Percentiles rank a stretch among this genome's conserved stretches.
phyloP scores from a whole-genome alignment of 2,797 vertebrate genomes.

The Lateolabrax maculatus region DNA sequence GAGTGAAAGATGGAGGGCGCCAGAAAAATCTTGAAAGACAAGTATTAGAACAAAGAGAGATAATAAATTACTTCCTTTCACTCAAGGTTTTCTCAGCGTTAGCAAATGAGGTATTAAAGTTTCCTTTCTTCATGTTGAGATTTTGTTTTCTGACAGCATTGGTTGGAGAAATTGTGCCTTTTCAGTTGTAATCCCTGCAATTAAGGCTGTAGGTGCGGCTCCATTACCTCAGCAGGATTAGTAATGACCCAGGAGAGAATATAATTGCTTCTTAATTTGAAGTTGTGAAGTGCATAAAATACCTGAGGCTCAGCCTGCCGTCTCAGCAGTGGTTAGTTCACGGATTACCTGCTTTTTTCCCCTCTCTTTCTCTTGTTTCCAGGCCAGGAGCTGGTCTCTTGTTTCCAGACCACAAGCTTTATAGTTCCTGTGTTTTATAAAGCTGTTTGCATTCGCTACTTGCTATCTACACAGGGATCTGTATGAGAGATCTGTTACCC shows the following conservation, averaged over 20 bases:
- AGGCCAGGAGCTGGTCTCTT: conserved; percentile 17
- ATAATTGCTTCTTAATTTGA: conserved; percentile 84
- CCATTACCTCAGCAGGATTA: conserved; percentile 77
- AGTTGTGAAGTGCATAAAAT: conserved; percentile 79
- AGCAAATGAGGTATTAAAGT: conserved; percentile 63
- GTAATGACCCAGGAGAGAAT: conserved; percentile 79
- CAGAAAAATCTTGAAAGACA: conserved; percentile 24
- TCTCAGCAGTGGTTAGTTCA: conserved; percentile 63
- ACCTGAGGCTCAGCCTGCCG: conserved; percentile 73
- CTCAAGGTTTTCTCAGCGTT: conserved; percentile 34
- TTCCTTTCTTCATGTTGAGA: conserved; percentile 63
- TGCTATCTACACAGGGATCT: conserved; percentile 6
- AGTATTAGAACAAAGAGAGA: conserved; percentile 41
- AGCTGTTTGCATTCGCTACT: conserved; percentile 27
- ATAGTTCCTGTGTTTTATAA: conserved; percentile 27
- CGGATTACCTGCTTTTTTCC: conserved; percentile 54
- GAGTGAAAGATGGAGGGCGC: background rate
- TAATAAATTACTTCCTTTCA: conserved; percentile 55
- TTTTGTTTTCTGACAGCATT: conserved; percentile 64
- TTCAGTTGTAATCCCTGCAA: conserved; percentile 79
- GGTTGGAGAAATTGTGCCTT: conserved; percentile 67
- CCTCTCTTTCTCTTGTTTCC: background rate
- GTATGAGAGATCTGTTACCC: conserved; percentile 12
- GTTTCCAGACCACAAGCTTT: conserved; percentile 34
- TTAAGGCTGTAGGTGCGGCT: conserved; percentile 78